A percentile compares a stretch with the other conserved stretches of the same genome.
These are phyloP conservation scores for Semaprochilodus insignis DNA, from an alignment of 2,797 vertebrate species.

Conservation along the genomic window DNA sequence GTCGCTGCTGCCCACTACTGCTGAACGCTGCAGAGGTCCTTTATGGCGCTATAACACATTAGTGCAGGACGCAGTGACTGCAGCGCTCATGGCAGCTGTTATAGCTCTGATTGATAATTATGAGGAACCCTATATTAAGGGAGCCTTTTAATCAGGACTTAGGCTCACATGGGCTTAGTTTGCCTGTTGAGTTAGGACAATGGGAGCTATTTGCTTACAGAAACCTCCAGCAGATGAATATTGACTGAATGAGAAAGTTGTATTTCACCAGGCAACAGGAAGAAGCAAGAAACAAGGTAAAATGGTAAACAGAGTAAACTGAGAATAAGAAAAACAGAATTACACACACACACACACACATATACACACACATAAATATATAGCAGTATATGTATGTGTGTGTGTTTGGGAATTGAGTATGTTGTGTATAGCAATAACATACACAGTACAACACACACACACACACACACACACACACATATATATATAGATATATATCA, in stretches of 20 bases:
- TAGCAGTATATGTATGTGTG: too few relatives aligned
- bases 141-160: slow-evolving; percentile 14
- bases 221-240: slow-evolving; percentile 43
- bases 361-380: too few relatives aligned
- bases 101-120: slow-evolving; percentile 43
- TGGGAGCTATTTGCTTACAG: slow-evolving; percentile 41
- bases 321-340: too few relatives aligned
- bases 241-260: slow-evolving; percentile 18
- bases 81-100: slow-evolving; percentile 17
- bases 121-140: slow-evolving; percentile 28
- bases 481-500: too few relatives aligned
- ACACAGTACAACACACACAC: too few relatives aligned
- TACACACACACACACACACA: too few relatives aligned
- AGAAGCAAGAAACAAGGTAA: too few relatives aligned
- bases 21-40: slow-evolving; percentile 28
- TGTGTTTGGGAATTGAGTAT: too few relatives aligned
- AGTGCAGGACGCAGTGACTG: slow-evolving; percentile 16
- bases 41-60: slow-evolving; percentile 13
- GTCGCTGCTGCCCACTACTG: slow-evolving; percentile 72
- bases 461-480: too few relatives aligned
- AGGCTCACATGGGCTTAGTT: slow-evolving; percentile 18
- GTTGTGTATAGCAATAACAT: too few relatives aligned
- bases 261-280: too few relatives aligned
- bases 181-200: slow-evolving; percentile 35
- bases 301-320: too few relatives aligned